phyloP scores from a whole-genome alignment of 2,113 vertebrate species.

The Carassius auratus region DNA sequence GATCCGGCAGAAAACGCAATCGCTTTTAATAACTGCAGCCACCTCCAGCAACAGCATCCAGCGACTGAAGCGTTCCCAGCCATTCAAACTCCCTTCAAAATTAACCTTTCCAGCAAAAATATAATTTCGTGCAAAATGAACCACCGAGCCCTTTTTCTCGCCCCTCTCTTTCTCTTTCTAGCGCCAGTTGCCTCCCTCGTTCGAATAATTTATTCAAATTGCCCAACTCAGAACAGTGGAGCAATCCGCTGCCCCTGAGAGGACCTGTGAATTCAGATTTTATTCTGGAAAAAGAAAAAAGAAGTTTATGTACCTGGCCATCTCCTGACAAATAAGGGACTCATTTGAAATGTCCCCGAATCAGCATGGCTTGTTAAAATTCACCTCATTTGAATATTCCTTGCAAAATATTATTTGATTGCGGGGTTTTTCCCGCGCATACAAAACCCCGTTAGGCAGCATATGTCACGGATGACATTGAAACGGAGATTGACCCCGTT shows the following conservation, averaged over 20 bases:
- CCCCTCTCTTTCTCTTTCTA: conserved; percentile 51
- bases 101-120: conserved; percentile 99
- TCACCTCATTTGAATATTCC: conserved; percentile 98
- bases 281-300: conserved; percentile 69
- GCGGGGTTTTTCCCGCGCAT: conserved; percentile 87
- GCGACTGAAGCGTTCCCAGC: conserved; percentile 92
- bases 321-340: conserved; percentile 97
- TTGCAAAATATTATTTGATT: conserved; percentile 98
- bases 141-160: conserved; percentile 91
- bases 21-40: conserved; percentile 99
- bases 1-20: conserved; percentile 99
- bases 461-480: conserved; percentile 90
- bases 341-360: conserved; percentile 82
- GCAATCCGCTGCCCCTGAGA: conserved; percentile 95
- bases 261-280: conserved; percentile 88
- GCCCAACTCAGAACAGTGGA: conserved; percentile 98
- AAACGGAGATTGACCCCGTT: conserved; percentile 85
- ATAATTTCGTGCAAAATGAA: conserved; percentile 99
- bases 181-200: conserved; percentile 59
- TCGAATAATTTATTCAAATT: conserved; percentile 99
- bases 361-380: conserved; percentile 92
- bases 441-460: conserved; percentile 73
- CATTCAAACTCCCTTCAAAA: conserved; percentile 99
- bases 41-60: conserved; percentile 87
- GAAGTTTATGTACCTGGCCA: conserved; percentile 93